A percentile compares a stretch with the other conserved stretches of the same genome.
phyloP scores from a whole-genome alignment of 2,888 invertebrate genomes.

The Eilema caniola region DNA sequence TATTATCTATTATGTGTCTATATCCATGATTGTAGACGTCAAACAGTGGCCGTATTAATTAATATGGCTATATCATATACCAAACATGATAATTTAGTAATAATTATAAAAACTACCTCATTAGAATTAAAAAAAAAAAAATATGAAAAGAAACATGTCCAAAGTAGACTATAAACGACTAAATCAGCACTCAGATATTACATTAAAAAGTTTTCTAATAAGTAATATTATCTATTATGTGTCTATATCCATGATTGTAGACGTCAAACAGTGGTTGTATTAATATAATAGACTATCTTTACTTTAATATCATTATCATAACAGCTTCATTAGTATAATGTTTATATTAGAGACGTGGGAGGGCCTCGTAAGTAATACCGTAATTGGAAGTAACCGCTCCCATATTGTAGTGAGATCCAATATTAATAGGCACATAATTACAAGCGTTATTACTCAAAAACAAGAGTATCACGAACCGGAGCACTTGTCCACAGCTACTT shows the following conservation, averaged over 20 bases:
- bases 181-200: too few relatives aligned
- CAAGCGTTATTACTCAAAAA: not conserved
- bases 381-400: not conserved
- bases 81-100: too few relatives aligned
- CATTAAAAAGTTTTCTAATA: too few relatives aligned
- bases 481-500: not conserved
- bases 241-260: not conserved
- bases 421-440: constrained; percentile 2
- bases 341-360: not conserved
- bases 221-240: not conserved
- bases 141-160: too few relatives aligned
- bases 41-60: not conserved
- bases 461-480: not conserved
- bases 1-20: not conserved
- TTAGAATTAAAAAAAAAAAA: too few relatives aligned
- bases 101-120: too few relatives aligned
- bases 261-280: not conserved
- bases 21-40: not conserved
- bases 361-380: not conserved
- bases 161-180: too few relatives aligned
- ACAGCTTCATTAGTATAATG: not conserved
- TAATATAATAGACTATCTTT: not conserved
- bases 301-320: not conserved
- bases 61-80: too few relatives aligned
- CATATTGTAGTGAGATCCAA: not conserved